Evolutionary conservation across 1,140 invertebrate genomes (phyloP).

Genomic region (Listronotus bonariensis): DNA sequence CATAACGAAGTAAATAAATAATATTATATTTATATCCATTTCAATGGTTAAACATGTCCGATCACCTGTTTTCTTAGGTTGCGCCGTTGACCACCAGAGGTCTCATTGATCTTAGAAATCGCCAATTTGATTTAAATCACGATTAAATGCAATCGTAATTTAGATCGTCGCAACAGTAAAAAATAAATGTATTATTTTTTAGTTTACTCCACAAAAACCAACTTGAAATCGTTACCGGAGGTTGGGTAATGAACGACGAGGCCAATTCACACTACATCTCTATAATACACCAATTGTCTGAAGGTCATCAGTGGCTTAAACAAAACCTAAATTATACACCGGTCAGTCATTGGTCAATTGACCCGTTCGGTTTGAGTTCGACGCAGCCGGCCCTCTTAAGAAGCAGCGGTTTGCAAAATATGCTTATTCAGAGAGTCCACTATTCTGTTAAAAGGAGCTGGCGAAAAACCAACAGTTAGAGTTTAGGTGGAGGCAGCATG

Average conservation of each 20-base stretch:
- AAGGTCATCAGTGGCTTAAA: constrained; percentile 93
- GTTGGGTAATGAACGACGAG: constrained; percentile 99
- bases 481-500: constrained; percentile 94
- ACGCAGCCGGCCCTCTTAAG: constrained; percentile 89
- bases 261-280: constrained; percentile 91
- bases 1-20: too few relatives aligned
- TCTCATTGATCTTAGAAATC: too few relatives aligned
- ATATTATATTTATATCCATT: too few relatives aligned
- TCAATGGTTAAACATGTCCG: too few relatives aligned
- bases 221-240: constrained; percentile 87
- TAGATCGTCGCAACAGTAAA: too few relatives aligned
- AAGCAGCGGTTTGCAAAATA: constrained; percentile 80
- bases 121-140: too few relatives aligned
- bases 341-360: constrained; percentile 89
- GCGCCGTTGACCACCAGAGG: too few relatives aligned
- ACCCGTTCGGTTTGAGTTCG: constrained; percentile 92
- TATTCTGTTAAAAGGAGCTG: constrained; percentile 94
- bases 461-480: constrained; percentile 83
- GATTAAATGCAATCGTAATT: too few relatives aligned
- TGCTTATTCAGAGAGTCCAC: constrained; percentile 93
- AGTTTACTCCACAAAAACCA: constrained; percentile 68
- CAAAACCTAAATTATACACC: constrained; percentile 80
- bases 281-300: constrained; percentile 87
- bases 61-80: too few relatives aligned
- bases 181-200: constrained; percentile 26